Conservation (phyloP, 2,113 vertebrate species). For the Engraulis encrasicolus region DNA sequence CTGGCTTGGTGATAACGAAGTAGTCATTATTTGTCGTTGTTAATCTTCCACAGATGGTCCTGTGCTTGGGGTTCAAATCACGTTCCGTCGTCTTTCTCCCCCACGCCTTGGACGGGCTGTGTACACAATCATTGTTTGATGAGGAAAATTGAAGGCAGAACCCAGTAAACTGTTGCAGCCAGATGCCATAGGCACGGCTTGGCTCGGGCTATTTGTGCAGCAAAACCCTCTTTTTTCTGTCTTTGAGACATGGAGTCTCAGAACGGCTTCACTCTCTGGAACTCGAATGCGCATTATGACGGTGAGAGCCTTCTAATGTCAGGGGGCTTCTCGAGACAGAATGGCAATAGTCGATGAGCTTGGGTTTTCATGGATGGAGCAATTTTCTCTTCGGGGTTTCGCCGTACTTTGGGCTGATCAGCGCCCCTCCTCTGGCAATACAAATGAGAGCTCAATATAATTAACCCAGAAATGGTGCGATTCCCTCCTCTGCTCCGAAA, state of each 20-base stretch:
- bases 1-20: slow-evolving; percentile 63
- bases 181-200: slow-evolving; percentile 71
- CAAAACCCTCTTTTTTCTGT: slow-evolving; percentile 56
- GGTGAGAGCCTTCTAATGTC: slow-evolving; percentile 31
- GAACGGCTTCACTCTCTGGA: slow-evolving; percentile 36
- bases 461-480: slow-evolving; percentile 59
- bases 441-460: slow-evolving; percentile 56
- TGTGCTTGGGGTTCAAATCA: slow-evolving; percentile 78
- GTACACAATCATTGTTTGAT: slow-evolving; percentile 81
- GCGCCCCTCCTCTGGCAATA: slow-evolving; percentile 54
- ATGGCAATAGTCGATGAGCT: slow-evolving; percentile 29
- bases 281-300: slow-evolving; percentile 44
- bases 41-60: slow-evolving; percentile 70
- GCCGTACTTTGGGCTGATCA: slow-evolving; percentile 54
- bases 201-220: slow-evolving; percentile 66
- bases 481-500: slow-evolving; percentile 47
- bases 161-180: slow-evolving; percentile 76
- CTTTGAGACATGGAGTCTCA: slow-evolving; percentile 46
- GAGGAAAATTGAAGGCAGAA: slow-evolving; percentile 81
- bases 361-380: slow-evolving; percentile 50
- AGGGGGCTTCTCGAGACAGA: slow-evolving; percentile 38
- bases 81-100: slow-evolving; percentile 75
- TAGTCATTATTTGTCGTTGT: slow-evolving; percentile 68
- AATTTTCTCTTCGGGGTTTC: slow-evolving; percentile 57
- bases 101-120: slow-evolving; percentile 74